phyloP scores from a whole-genome alignment of 2,888 invertebrate genomes.

The Standfussiana lucernea region DNA sequence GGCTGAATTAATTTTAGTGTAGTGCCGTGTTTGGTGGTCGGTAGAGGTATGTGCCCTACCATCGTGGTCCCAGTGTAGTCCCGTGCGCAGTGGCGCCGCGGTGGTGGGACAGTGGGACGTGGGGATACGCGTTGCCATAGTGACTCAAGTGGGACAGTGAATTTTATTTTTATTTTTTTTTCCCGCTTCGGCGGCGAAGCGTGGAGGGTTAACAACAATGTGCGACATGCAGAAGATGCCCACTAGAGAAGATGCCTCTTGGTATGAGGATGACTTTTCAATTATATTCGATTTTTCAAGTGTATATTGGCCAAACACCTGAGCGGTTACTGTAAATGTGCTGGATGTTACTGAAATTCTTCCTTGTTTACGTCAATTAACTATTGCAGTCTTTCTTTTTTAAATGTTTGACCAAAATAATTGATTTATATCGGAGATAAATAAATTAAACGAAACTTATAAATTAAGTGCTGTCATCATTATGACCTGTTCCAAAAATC shows the following conservation, averaged over 20 bases:
- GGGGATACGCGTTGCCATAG: slow-evolving; percentile 81
- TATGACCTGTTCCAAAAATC: not conserved
- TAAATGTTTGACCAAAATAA: not conserved
- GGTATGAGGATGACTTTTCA: slow-evolving; percentile 79
- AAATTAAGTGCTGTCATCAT: no score
- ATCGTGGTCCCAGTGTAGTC: slow-evolving; percentile 85
- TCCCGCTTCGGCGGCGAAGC: slow-evolving; percentile 77
- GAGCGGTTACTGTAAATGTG: not conserved
- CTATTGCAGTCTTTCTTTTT: not conserved
- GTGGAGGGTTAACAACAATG: slow-evolving; percentile 76
- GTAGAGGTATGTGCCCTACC: slow-evolving; percentile 89
- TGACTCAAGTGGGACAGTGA: slow-evolving; percentile 84
- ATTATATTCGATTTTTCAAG: slow-evolving; percentile 42
- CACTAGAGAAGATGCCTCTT: slow-evolving; percentile 85
- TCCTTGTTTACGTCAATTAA: slow-evolving; percentile 31
- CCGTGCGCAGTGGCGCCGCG: slow-evolving; percentile 82
- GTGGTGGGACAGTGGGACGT: slow-evolving; percentile 86
- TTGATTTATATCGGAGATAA: not conserved
- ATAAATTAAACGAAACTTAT: not conserved
- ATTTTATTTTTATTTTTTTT: slow-evolving; percentile 79
- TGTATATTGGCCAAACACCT: slow-evolving; percentile 2
- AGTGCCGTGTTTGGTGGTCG: slow-evolving; percentile 84
- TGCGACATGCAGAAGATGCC: slow-evolving; percentile 90
- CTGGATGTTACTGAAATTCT: slow-evolving; percentile 5
- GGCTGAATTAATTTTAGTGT: slow-evolving; percentile 84